Base-by-base conservation (phyloP, 2,797 vertebrate species). In the Telmatherina bonti region DNA sequence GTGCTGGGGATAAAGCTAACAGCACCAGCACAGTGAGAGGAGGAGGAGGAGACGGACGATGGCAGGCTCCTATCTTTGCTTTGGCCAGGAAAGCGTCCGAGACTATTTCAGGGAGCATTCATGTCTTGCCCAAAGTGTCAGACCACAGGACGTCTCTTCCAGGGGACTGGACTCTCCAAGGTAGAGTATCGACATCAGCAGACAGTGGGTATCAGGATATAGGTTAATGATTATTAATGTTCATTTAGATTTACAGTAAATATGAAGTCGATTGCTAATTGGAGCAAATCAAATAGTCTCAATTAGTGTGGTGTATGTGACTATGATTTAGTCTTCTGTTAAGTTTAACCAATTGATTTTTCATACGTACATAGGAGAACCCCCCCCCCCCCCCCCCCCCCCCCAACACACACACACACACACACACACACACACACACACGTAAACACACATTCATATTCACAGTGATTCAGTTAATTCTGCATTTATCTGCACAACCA, bases 61-160 rank as follows among this genome's bases (percentile, higher is more conserved):
- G 95, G 94, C 95, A 95, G 87, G 94, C 93, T 85, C 95, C 95
- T 26, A 95, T 95, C 78, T 95, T 95, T 74, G 95, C 95, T 13
- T 84, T 95, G 74, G 95, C 95, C 70, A 92, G 95, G 81, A 95
- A 95, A 91, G 95, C 95, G 49, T 95, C 95, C 24, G 94, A 95
- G 83, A 95, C 95, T 65, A 87, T 95, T 81, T 94, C 94, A 62
- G 94, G 95, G 74, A 94, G 93, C 86, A 95, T 95, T 85, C 93
- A 95, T 15, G 94, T 93, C 65, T 91, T 95, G 45, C 94, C 94
- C 62, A 95, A 94, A 92, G 93, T 93, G 79, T 90, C 92, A 60
- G 95, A 95, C 47, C 90, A 93, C 75, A 93, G 92, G 82, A 79
- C 92, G 8, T 88, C 91, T 51, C 79, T 91, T 33, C 59, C 85